Evolutionary conservation across 30 jellyfish, hydroid and myxozoan species (phyloP), one percentile per base, ranked within the genome.

Genomic region (Aurelia aurita): DNA sequence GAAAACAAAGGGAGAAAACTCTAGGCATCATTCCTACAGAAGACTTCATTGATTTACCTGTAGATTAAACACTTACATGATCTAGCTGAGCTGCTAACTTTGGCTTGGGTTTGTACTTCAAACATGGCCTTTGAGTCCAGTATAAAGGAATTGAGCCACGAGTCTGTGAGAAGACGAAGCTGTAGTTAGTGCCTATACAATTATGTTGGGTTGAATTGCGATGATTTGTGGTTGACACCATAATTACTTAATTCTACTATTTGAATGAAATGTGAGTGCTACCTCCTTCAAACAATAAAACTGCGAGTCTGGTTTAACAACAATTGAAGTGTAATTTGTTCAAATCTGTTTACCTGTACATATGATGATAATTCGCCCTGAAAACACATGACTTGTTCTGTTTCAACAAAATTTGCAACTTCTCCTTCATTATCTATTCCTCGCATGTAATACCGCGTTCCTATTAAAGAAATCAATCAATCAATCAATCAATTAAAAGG

Each of bases 141-240:
- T 58, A 92, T 72, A 96, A 54, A 9, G 99, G 99, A 29, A 96
- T 96, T 62, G 99, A 96, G 0, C 99, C 99, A 6, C 99, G 89
- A 16, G 98, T 92, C 99, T 96, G 69, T 63, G 28, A 71, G 14
- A 20, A 82, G 0, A 15, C 29, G 28, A 20, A 70, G 2, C 51
- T 39, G 51, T 39, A 6, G 16, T 6, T 0, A 39, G 0, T 6
- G n/a, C n/a, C n/a, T n/a, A n/a, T n/a, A n/a, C n/a, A n/a, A n/a
- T n/a, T n/a, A n/a, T n/a, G n/a, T n/a, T n/a, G n/a, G n/a, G 2
- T 39, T 10, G 46, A 7, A 34, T 10, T 0, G 46, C 46, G 7
- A 34, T 34, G 46, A 0, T 34, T 34, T 10, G 6, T 10, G 51
- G 51, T 1, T 4, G 0, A 39, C 9, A 39, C 51, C 7, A 39